Evolutionary conservation across 2,888 invertebrate species (phyloP).

Genomic region (Fragum fragum): DNA sequence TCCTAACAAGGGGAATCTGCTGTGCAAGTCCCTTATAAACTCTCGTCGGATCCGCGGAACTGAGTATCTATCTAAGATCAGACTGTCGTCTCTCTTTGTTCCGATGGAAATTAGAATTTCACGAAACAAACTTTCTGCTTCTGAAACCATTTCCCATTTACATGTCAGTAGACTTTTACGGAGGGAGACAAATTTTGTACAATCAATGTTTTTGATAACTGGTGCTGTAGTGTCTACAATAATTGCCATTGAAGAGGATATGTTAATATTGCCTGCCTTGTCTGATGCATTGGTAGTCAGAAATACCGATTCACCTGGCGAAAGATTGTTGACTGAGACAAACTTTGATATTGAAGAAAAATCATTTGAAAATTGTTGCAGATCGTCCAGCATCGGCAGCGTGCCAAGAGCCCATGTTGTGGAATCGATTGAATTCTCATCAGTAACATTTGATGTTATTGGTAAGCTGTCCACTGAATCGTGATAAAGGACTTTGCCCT

Average conservation of each 20-base stretch:
- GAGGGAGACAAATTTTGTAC: constrained; percentile 62
- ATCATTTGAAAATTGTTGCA: constrained; percentile 44
- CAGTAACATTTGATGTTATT: constrained; percentile 56
- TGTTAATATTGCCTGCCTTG: constrained; percentile 63
- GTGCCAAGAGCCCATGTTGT: constrained; percentile 51
- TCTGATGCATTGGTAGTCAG: constrained; percentile 63
- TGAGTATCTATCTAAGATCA: constrained; percentile 43
- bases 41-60: constrained; percentile 33
- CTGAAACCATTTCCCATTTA: constrained; percentile 62
- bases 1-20: constrained; percentile 1
- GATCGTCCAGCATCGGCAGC: constrained; percentile 42
- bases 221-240: constrained; percentile 67
- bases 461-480: constrained; percentile 49
- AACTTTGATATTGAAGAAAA: constrained; percentile 38
- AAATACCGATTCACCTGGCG: constrained; percentile 64
- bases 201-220: constrained; percentile 55
- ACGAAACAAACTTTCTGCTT: constrained; percentile 69
- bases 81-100: constrained; percentile 27
- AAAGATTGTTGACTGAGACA: constrained; percentile 30
- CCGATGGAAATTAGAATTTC: constrained; percentile 61
- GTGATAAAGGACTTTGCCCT: constrained; percentile 56
- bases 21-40: constrained; percentile 44
- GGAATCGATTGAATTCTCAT: constrained; percentile 45
- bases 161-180: constrained; percentile 59
- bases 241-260: constrained; percentile 59